Percentiles rank a stretch among this genome's conserved stretches.
Evolutionary conservation across 2,888 invertebrate genomes (phyloP).

Genomic region (Idaea straminata): DNA sequence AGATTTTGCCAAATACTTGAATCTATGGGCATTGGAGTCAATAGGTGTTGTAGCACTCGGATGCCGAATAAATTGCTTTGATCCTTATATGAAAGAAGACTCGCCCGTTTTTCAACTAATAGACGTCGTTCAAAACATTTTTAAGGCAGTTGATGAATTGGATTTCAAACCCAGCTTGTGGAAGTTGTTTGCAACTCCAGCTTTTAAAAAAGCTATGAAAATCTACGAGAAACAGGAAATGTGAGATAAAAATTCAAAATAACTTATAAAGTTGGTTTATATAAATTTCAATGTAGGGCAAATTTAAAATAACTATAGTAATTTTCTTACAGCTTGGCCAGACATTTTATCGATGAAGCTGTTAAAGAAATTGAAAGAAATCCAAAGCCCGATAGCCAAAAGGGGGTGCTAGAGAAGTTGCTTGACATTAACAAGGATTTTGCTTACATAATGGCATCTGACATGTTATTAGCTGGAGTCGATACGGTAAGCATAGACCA

Average conservation of each 20-base stretch:
- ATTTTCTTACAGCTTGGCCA: constrained; percentile 36
- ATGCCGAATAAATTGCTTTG: constrained; percentile 55
- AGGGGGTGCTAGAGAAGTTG: constrained; percentile 82
- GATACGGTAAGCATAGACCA: constrained; percentile 81
- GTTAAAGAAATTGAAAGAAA: constrained; percentile 38
- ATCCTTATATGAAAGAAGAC: constrained; percentile 46
- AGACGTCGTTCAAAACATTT: constrained; percentile 47
- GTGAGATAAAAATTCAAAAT: constrained; percentile 31
- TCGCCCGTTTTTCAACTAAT: constrained; percentile 54
- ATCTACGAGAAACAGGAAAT: constrained; percentile 49
- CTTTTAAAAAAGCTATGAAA: constrained; percentile 51
- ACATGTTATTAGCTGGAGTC: constrained; percentile 83
- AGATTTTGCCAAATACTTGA: constrained; percentile 75
- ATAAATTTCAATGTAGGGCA: neutral
- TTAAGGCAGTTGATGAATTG: constrained; percentile 36
- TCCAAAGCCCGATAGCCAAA: constrained; percentile 45
- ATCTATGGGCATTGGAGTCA: constrained; percentile 83
- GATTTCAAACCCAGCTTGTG: constrained; percentile 55
- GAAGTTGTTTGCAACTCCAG: constrained; percentile 46
- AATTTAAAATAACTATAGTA: neutral
- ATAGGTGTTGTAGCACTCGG: constrained; percentile 61
- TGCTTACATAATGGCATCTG: constrained; percentile 83
- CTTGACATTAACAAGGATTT: constrained; percentile 78
- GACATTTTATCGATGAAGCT: constrained; percentile 42
- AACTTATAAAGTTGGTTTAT: neutral